Base-by-base conservation (phyloP, 1,140 invertebrate species). In the Pararge aegeria region DNA sequence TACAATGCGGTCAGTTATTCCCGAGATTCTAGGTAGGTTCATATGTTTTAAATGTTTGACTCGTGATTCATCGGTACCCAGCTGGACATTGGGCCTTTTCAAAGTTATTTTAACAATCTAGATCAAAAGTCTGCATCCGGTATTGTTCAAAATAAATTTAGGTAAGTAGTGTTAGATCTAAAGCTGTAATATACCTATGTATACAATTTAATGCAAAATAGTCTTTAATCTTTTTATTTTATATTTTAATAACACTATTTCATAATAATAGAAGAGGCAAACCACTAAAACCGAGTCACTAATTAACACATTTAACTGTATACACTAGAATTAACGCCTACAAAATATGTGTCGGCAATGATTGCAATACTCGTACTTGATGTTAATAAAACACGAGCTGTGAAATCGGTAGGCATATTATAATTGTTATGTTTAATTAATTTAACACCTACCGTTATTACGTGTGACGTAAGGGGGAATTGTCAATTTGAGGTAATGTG, bases 11-110 rank as follows among this genome's bases (percentile, higher is more conserved):
- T n/a, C n/a, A n/a, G n/a, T n/a, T n/a, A n/a, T n/a, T n/a, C n/a
- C n/a, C n/a, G n/a, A n/a, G n/a, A n/a, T n/a, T n/a, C n/a, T n/a
- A n/a, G n/a, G n/a, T n/a, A n/a, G n/a, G n/a, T 3, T n/a, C 24
- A 34, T 12, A 46, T 64, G 55, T 59, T 62, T 66, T 51, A 62
- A 66, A 66, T 66, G 21, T 24, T 55, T 58, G 46, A 16, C 48
- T 53, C 21, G 38, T 66, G 59, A 66, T 62, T 61, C 64, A 62
- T 61, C 53, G 37, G n/a, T 53, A 37, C 54, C 18, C 52, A 48
- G 54, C 30, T 42, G 62, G 27, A 59, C 27, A 34, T 55, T 48
- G 52, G 52, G 40, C 50, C 50, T 54, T 56, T 49, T 18, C 55
- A 56, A 7, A 46, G 29, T 53, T 48, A 52, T 60, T 37, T 46